These are phyloP conservation scores for Halcyon malimbica DNA, from an alignment of 2,113 vertebrate genomes.

Conservation along the genomic window DNA sequence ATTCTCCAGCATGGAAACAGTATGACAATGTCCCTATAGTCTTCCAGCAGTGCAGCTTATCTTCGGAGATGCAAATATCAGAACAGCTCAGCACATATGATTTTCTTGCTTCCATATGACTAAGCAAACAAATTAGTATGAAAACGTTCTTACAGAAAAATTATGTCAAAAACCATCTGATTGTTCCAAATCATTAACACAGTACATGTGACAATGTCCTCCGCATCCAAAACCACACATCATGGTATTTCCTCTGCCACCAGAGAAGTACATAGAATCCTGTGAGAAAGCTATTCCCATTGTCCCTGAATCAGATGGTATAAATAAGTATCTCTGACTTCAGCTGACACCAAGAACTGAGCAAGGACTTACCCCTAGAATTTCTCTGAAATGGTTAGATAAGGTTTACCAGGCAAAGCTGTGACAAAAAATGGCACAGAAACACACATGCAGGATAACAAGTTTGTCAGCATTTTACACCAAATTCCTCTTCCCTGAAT, in stretches of 20 bases:
- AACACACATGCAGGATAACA: neutral
- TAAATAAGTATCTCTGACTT: neutral
- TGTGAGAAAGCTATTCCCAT: neutral
- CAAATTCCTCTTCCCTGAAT: neutral
- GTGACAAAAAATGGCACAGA: neutral
- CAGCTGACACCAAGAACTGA: neutral
- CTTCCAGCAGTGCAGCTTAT: neutral
- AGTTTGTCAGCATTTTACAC: neutral
- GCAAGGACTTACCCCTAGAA: neutral
- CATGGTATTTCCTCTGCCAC: neutral
- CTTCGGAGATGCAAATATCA: neutral
- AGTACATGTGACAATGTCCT: neutral
- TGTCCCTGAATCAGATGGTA: neutral
- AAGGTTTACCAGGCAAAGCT: neutral
- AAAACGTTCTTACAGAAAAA: neutral
- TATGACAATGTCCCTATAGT: neutral
- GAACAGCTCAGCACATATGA: neutral
- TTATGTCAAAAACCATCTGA: neutral
- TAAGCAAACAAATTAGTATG: neutral
- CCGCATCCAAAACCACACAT: neutral
- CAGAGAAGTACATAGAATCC: neutral
- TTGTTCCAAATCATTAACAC: slow-evolving; percentile 29
- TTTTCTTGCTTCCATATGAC: neutral
- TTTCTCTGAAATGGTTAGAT: neutral
- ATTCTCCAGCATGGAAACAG: neutral